Conservation (phyloP, 92 coral and sea anemone species). For the Palythoa grandiflora region DNA sequence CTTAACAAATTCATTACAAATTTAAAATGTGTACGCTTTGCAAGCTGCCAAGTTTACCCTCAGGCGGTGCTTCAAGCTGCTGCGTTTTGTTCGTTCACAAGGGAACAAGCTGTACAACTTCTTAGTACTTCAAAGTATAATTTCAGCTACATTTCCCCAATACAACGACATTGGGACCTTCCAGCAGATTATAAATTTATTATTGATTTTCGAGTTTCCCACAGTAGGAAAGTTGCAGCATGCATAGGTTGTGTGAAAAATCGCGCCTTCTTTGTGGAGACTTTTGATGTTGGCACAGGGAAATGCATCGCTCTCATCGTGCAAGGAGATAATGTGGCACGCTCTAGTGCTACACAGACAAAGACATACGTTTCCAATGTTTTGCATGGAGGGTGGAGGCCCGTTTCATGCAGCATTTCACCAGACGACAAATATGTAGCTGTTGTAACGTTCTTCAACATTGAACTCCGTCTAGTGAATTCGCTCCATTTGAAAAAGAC, state of each 20-base stretch:
- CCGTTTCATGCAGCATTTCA: background rate
- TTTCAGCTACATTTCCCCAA: constrained; percentile 28
- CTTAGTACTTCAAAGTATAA: constrained; percentile 19
- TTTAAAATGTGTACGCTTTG: background rate
- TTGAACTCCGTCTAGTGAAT: constrained; percentile 23
- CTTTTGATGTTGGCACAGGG: constrained; percentile 21
- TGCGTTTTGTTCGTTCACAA: background rate
- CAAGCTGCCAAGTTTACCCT: constrained; percentile 18
- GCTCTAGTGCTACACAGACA: background rate
- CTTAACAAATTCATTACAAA: background rate
- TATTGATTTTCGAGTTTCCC: constrained; percentile 8
- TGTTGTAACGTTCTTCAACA: constrained; percentile 3
- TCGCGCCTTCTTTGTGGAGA: constrained; percentile 12
- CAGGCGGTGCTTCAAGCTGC: constrained; percentile 48
- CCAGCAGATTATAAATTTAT: background rate
- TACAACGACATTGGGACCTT: constrained; percentile 14
- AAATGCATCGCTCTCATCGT: constrained; percentile 7
- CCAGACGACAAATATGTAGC: constrained; percentile 31
- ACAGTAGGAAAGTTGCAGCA: constrained; percentile 24
- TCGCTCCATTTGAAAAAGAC: constrained; percentile 24
- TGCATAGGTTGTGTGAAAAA: constrained; percentile 14
- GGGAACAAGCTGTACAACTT: constrained; percentile 22
- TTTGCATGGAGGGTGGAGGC: constrained; percentile 14
- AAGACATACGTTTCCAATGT: background rate
- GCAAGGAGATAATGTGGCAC: background rate